Evolutionary conservation across 1,140 invertebrate species (phyloP), one percentile per base, ranked within the genome.

Genomic region (Lordiphosa collinella): DNA sequence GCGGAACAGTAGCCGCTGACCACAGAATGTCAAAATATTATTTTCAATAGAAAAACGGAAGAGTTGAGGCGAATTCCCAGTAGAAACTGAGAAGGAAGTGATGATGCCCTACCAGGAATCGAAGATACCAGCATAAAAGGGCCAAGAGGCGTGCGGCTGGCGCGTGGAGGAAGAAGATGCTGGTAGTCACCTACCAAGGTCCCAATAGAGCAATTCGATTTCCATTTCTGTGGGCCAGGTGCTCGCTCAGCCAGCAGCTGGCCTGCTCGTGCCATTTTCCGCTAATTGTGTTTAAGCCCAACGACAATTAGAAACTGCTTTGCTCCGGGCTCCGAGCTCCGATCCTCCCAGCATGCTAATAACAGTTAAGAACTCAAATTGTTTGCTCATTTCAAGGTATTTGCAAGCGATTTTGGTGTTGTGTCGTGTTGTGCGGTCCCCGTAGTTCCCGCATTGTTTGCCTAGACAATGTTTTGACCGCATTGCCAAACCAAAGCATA

Each of bases 321-420:
- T 76, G 72, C 48, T 56, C n/a, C n/a, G n/a, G n/a, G n/a, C n/a
- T n/a, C n/a, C n/a, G n/a, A n/a, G n/a, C n/a, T n/a, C 65, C 68
- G 74, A 73, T 11, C 41, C 41, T 12, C 68, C 40, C 76, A 84
- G 76, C 78, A 82, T 82, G 78, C 78, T 84, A 82, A 82, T 82
- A 71, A 70, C 78, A 62, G 78, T 78, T 82, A 78, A 82, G 78
- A 75, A 40, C 78, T 52, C 56, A 56, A 68, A 79, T 78, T 71
- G 54, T 36, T 72, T 84, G 76, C 78, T 78, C 67, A 82, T 84
- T 82, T 78, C 71, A 84, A 84, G 76, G 76, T 84, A 82, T 66
- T 82, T 72, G 38, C 14, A 22, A 44, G 37, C 32, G n/a, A 13
- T n/a, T 49, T 31, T n/a, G 18, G 18, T 41, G 16, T 31, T 32